phyloP scores from a whole-genome alignment of 2,888 invertebrate species.

The Branchipolynoe longqiensis region DNA sequence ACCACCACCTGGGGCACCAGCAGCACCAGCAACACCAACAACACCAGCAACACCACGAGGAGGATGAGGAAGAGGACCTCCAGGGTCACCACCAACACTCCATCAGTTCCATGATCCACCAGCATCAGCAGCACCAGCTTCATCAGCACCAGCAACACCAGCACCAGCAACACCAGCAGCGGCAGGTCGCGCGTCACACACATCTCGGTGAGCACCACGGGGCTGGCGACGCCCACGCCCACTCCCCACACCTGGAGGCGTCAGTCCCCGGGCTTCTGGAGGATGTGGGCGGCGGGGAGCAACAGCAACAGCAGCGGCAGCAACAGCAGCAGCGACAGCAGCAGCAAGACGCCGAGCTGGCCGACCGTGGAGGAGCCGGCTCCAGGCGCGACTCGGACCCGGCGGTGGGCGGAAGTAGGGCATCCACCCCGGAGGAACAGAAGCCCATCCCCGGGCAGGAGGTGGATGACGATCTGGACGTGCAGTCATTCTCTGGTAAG shows the following conservation, averaged over 20 bases:
- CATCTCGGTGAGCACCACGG: conserved; percentile 1
- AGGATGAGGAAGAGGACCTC: not conserved
- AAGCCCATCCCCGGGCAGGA: conserved; percentile 66
- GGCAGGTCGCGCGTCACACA: not conserved
- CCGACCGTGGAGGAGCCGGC: too few species aligned
- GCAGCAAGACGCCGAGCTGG: conserved; percentile 1
- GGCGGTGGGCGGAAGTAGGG: not conserved
- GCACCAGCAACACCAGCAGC: conserved; percentile 3
- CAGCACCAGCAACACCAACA: not conserved
- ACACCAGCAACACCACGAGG: conserved; percentile 4
- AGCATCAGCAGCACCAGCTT: conserved; percentile 11
- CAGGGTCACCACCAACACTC: not conserved
- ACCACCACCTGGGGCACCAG: conserved; percentile 44
- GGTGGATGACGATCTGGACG: conserved; percentile 66
- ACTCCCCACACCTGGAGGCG: not conserved
- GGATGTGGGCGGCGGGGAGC: conserved; percentile 23
- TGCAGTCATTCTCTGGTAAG: conserved; percentile 49
- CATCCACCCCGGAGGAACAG: conserved; percentile 37
- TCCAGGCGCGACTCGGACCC: not conserved
- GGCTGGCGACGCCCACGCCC: not conserved
- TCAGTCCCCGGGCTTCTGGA: conserved; percentile 21
- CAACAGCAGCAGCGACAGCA: not conserved
- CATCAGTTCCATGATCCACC: conserved; percentile 44
- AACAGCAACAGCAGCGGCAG: not conserved
- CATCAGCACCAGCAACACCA: not conserved